phyloP scores from a whole-genome alignment of 2,113 vertebrate genomes.

The Dicerorhinus sumatrensis region DNA sequence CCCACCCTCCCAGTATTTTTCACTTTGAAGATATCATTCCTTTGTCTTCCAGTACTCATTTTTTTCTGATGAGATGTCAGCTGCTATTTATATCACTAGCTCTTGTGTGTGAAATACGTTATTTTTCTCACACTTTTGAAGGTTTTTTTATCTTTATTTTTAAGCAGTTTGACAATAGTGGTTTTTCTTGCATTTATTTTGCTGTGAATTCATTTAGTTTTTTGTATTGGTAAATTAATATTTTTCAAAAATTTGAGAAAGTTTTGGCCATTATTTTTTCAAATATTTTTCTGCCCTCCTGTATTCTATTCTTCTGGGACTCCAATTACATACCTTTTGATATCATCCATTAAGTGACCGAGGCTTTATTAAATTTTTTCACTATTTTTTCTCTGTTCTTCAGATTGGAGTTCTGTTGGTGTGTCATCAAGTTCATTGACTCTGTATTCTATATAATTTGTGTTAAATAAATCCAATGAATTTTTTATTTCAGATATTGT shows the following conservation, averaged over 20 bases:
- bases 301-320: not conserved
- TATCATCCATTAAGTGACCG: not conserved
- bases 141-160: conserved; percentile 3
- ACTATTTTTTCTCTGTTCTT: not conserved
- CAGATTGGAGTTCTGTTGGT: not conserved
- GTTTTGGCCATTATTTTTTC: not conserved
- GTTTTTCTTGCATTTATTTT: not conserved
- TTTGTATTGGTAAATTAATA: not conserved
- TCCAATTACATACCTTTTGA: not conserved
- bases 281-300: not conserved
- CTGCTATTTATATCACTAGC: not conserved
- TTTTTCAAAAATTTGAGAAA: not conserved
- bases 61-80: not conserved
- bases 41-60: not conserved
- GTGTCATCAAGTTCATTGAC: not conserved
- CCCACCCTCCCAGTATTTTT: not conserved
- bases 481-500: not conserved
- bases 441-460: not conserved
- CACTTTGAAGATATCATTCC: not conserved
- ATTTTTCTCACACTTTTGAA: not conserved
- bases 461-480: not conserved
- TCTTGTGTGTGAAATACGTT: not conserved
- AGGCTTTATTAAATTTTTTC: not conserved
- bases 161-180: not conserved
- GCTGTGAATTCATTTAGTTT: not conserved